Conservation (phyloP, 1,140 invertebrate genomes). For the Caenorhabditis tropicalis region DNA sequence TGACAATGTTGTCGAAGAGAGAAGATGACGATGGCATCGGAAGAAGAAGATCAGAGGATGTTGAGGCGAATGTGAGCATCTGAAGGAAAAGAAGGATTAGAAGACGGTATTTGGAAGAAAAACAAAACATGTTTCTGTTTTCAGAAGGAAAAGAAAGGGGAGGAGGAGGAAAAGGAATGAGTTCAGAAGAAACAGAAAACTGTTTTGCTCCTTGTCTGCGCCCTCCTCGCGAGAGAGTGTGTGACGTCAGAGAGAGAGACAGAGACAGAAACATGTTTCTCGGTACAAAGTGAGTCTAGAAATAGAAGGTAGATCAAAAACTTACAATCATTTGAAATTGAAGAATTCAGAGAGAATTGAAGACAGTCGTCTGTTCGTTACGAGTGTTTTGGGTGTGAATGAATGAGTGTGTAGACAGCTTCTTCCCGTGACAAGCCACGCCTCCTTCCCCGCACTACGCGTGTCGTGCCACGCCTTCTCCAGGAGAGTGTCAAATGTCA, state of each 20-base stretch:
- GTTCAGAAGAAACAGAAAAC: background rate
- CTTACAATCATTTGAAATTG: background rate
- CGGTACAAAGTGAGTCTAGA: background rate
- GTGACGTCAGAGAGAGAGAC: background rate
- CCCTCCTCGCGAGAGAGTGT: background rate
- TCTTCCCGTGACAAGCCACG: background rate
- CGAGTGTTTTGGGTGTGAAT: constrained; percentile 27
- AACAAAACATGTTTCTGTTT: background rate
- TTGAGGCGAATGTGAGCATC: constrained; percentile 39
- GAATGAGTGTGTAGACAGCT: background rate
- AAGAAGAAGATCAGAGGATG: background rate
- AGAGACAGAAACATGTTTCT: background rate
- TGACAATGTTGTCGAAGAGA: background rate
- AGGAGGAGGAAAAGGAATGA: background rate
- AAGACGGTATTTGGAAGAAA: background rate
- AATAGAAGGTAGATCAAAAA: background rate
- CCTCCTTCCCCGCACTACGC: background rate
- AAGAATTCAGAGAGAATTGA: background rate
- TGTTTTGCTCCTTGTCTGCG: background rate
- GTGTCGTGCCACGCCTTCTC: background rate
- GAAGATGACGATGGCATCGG: background rate
- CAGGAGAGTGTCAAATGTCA: constrained; percentile 12
- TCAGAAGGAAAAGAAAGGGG: background rate
- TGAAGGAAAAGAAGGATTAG: background rate
- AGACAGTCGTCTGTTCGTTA: background rate